Base-by-base conservation (phyloP, 2,888 invertebrate species). In the Parelbella ahira region DNA sequence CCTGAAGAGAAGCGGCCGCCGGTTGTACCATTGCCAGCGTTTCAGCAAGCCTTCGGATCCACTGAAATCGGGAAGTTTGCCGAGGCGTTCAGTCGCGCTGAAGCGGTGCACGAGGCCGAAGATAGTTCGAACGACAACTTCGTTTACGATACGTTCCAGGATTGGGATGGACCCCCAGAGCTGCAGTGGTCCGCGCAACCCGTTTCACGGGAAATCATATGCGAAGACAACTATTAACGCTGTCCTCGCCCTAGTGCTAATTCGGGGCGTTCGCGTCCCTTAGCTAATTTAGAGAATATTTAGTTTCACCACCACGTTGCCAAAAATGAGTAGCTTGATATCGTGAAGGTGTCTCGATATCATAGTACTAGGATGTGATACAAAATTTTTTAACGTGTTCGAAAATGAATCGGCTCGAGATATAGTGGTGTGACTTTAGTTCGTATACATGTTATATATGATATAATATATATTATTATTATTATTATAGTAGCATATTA, bases 1-100 rank as follows among this genome's bases (percentile, higher is more conserved):
- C 74, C 75, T 0, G 69, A 71, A 47, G 79, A 79, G 47, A 78
- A 78, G 47, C 71, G 75, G 9, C 81, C 81, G 11, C 82, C 83
- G 1, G 65, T 84, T n/a, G 86, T 90, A 39, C 93, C 94, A 3
- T 71, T 94, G 45, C 94, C 94, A 3, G 94, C 94, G 28, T 95
- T 95, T 66, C 94, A 94, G 67, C 94, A 94, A 78, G 94, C 95
- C 0, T 95, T 95, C 68, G 95, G 95, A 12, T 93, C 94, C 13
- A 95, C 95, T 11, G 95, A 94, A 77, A 93, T 95, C 51, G 95
- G 95, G n/a, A 91, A 93, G 50, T 95, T 94, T 58, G 92, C 93
- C 3, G 93, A 93, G 61, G 92, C 91, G 36, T 93, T 93, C 68
- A 90, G 89, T 46, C 89, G 89, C 49, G 84, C 90, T 49, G 89